Conservation (phyloP, 1,140 invertebrate species). For the Euura lappo region DNA sequence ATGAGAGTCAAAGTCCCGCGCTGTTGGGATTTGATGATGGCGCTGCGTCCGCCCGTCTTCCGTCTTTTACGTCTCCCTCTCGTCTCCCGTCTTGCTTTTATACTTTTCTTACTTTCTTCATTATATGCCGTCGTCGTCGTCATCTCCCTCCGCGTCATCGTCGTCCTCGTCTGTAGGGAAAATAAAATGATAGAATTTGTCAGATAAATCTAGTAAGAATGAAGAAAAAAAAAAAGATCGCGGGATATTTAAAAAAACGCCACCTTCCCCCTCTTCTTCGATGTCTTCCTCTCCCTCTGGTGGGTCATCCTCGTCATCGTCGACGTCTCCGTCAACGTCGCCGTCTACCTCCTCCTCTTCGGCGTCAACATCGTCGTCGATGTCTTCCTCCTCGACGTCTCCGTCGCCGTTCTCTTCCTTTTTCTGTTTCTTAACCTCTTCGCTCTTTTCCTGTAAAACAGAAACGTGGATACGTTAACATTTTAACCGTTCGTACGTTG, state of each 20-base stretch:
- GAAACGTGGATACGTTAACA: slow-evolving; percentile 11
- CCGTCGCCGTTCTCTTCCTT: slow-evolving; percentile 77
- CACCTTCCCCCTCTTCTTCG: slow-evolving; percentile 67
- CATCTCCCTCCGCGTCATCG: slow-evolving; percentile 60
- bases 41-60: slow-evolving; percentile 39
- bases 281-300: slow-evolving; percentile 73
- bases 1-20: slow-evolving; percentile 58
- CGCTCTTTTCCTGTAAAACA: slow-evolving; percentile 70
- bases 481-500: too few species aligned
- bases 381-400: slow-evolving; percentile 57
- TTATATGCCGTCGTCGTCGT: slow-evolving; percentile 64
- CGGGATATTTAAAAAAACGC: too few species aligned
- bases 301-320: slow-evolving; percentile 72
- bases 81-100: slow-evolving; percentile 56
- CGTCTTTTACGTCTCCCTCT: not conserved
- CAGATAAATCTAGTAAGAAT: slow-evolving; percentile 11
- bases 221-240: too few species aligned
- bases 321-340: slow-evolving; percentile 57
- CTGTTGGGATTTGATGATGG: slow-evolving; percentile 50
- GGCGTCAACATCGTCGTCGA: slow-evolving; percentile 59
- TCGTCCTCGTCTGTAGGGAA: slow-evolving; percentile 66
- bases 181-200: slow-evolving; percentile 20
- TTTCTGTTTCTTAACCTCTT: slow-evolving; percentile 78
- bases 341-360: slow-evolving; percentile 53
- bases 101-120: slow-evolving; percentile 51